phyloP scores from a whole-genome alignment of 2,113 vertebrate genomes.

The Sinocyclocheilus maitianheensis region DNA sequence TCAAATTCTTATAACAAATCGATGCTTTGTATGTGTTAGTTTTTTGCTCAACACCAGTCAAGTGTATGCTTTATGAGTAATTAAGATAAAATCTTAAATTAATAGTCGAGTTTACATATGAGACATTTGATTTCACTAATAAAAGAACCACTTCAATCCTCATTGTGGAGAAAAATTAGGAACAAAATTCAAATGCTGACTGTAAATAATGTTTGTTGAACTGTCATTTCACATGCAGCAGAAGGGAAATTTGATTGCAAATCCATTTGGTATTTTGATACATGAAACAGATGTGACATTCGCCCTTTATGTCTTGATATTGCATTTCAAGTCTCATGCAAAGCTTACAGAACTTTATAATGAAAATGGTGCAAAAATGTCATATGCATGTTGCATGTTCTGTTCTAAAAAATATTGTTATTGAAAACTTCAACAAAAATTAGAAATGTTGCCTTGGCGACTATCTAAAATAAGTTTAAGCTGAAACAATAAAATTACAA shows the following conservation, averaged over 20 bases:
- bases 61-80: background rate
- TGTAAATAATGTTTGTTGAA: slow-evolving; percentile 45
- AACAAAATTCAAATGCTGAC: slow-evolving; percentile 48
- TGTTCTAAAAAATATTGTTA: background rate
- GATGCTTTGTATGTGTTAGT: too few species aligned
- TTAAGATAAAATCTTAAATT: background rate
- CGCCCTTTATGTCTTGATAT: slow-evolving; percentile 9
- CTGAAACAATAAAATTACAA: too few species aligned
- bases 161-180: background rate
- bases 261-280: slow-evolving; percentile 35
- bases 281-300: slow-evolving; percentile 46
- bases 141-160: background rate
- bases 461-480: too few species aligned
- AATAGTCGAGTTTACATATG: background rate
- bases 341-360: background rate
- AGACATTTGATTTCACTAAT: background rate
- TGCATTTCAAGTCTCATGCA: background rate
- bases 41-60: background rate
- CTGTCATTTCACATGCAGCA: slow-evolving; percentile 18
- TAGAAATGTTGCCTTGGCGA: too few species aligned
- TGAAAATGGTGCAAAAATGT: background rate
- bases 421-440: background rate
- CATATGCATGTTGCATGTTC: background rate
- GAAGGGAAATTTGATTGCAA: slow-evolving; percentile 25
- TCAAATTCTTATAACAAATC: background rate